Evolutionary conservation across 1,140 invertebrate genomes (phyloP).

Genomic region (Papilio aristodemus): DNA sequence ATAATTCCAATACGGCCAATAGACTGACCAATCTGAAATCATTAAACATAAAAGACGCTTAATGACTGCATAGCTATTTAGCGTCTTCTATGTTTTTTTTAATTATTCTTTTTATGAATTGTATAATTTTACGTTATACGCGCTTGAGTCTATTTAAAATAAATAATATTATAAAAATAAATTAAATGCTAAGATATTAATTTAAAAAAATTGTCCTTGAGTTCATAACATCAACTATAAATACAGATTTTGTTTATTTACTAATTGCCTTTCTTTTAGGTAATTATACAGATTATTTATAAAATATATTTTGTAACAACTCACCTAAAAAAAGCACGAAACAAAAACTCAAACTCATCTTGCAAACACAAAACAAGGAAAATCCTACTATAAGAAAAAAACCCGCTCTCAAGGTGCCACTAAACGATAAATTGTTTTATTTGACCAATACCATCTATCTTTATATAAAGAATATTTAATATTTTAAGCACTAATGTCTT

Average conservation of each 20-base stretch:
- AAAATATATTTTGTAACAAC: conserved; percentile 31
- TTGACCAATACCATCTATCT: background rate
- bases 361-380: conserved; percentile 44
- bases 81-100: no score
- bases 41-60: no score
- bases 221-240: background rate
- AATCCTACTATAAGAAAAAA: conserved; percentile 37
- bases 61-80: no score
- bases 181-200: background rate
- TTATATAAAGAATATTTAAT: conserved; percentile 1
- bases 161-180: background rate
- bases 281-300: background rate
- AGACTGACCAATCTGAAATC: no score
- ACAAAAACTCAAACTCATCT: conserved; percentile 48
- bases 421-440: conserved; percentile 6
- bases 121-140: background rate
- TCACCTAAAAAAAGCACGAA: conserved; percentile 46
- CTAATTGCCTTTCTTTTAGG: background rate
- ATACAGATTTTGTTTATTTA: background rate
- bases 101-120: no score
- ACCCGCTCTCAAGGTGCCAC: conserved; percentile 28
- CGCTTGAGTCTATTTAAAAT: no score
- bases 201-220: background rate
- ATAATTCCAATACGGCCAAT: no score
- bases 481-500: conserved; percentile 8